Percentiles rank a stretch among this genome's conserved stretches.
These are phyloP conservation scores for Tachysurus fulvidraco DNA, from an alignment of 2,113 vertebrate species.

Conservation along the genomic window DNA sequence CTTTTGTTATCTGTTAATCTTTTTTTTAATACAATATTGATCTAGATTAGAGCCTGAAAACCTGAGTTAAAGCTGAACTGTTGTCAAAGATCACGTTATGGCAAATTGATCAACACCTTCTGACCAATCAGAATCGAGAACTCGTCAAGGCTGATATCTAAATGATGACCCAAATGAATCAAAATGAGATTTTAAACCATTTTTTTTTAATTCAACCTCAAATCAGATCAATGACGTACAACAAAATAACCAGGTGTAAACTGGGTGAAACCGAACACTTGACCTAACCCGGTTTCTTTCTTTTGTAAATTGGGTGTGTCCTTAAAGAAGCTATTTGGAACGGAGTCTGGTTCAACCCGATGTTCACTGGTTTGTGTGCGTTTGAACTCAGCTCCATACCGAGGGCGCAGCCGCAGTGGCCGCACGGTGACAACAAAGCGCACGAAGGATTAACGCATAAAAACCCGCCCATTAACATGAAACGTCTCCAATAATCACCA, in stretches of 20 bases:
- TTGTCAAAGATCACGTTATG: not conserved
- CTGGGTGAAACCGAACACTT: not conserved
- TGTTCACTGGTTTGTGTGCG: not conserved
- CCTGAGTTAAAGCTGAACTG: not conserved
- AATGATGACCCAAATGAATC: not conserved
- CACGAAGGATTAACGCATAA: not conserved
- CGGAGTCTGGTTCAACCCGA: slow-evolving; percentile 5
- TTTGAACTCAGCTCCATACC: not conserved
- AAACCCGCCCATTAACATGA: not conserved
- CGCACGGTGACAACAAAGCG: not conserved
- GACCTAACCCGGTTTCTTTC: not conserved
- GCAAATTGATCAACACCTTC: not conserved
- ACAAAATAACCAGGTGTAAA: not conserved
- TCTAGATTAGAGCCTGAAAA: not conserved
- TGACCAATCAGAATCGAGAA: not conserved
- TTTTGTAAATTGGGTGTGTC: slow-evolving; percentile 9
- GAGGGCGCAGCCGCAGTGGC: not conserved
- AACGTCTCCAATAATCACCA: not conserved
- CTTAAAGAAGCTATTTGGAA: slow-evolving; percentile 20
- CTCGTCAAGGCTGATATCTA: not conserved
- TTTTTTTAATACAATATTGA: not conserved
- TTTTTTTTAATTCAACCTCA: not conserved
- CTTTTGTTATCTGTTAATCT: too few species aligned
- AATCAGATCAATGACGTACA: not conserved
- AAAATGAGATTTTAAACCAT: not conserved